Evolutionary conservation across 2,888 invertebrate species (phyloP).

Genomic region (Galeopsomyia nigrocyanea): DNA sequence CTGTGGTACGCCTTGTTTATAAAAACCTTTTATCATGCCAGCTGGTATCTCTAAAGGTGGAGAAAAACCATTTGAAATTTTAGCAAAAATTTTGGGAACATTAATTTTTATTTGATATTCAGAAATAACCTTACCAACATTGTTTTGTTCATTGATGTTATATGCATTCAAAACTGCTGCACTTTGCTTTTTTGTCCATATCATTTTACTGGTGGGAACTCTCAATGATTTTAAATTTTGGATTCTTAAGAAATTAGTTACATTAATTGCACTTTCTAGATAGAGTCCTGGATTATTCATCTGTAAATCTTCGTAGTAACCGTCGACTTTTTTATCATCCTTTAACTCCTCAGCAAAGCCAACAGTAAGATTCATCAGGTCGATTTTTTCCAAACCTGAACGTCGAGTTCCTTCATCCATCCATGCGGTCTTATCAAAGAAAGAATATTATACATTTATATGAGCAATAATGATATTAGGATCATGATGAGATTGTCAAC

Average conservation of each 20-base stretch:
- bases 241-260: no score
- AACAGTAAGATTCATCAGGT: conserved; percentile 68
- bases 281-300: neutral
- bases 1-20: conserved; percentile 86
- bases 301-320: conserved; percentile 8
- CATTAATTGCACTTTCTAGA: neutral
- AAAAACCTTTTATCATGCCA: conserved; percentile 94
- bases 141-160: no score
- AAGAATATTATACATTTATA: neutral
- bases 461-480: no score
- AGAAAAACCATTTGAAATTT: neutral
- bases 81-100: no score
- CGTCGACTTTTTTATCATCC: conserved; percentile 53
- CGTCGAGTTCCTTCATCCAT: conserved; percentile 27
- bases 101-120: no score
- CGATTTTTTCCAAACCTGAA: conserved; percentile 65
- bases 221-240: no score
- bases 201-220: no score
- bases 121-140: no score
- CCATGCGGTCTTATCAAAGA: neutral
- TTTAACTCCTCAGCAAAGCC: conserved; percentile 77
- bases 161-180: no score
- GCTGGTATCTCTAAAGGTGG: conserved; percentile 73
- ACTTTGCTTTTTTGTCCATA: no score
- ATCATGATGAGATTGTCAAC: no score